Base-by-base conservation (phyloP, 2,797 vertebrate species). In the Sternotherus odoratus region DNA sequence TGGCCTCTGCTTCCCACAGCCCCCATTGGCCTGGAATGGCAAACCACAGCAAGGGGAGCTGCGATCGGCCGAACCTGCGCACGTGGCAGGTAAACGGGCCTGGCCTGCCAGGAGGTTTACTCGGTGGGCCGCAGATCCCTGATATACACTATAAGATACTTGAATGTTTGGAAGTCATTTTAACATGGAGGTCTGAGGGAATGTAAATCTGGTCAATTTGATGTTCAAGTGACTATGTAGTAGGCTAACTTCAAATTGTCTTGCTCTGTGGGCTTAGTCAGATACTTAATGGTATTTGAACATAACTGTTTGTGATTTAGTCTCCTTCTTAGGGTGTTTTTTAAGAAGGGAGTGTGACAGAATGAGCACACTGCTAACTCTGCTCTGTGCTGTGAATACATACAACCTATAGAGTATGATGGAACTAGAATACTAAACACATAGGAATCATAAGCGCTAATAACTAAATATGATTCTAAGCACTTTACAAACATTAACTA, bases 311-410 rank as follows among this genome's bases (percentile, higher is more conserved):
- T 77, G n/a, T 0, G 3, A 39, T 69, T 79, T 88, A 82, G 63
- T 19, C 60, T 87, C n/a, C 75, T 91, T 87, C 72, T 79, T 49
- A 56, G 1, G 19, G 48, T 56, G 36, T 13, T 2, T 90, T 36
- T 78, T 54, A 39, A 43, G 50, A 88, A 66, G 16, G 9, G 7
- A 51, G 24, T 26, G 23, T 53, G 82, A 6, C 12, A 24, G 50
- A 50, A 24, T 2, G 33, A 85, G 51, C 79, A 13, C 39, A 10
- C 2, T 43, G 43, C 54, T 26, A 0, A 0, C 53, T n/a, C 21
- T 2, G 0, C 39, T 66, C 69, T 13, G 77, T 86, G 53, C 82
- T 83, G 8, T 79, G 36, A 43, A 74, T 23, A 3, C 7, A 11
- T 36, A 46, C 54, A 51, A 79, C 57, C 5, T 1, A 0, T 50